Evolutionary conservation across 2,888 invertebrate genomes (phyloP).

Genomic region (Celastrina argiolus): DNA sequence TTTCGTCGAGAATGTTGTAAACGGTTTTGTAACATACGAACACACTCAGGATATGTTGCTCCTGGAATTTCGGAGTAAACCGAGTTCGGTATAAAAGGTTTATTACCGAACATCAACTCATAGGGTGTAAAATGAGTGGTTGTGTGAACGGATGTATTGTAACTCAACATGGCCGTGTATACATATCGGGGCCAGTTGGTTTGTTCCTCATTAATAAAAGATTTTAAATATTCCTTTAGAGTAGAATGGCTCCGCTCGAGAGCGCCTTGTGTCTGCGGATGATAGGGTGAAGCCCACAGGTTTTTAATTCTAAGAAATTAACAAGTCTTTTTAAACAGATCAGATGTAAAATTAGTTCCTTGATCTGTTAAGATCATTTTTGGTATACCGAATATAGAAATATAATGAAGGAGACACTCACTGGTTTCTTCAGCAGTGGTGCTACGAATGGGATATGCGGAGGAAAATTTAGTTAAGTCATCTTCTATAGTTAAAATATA

Average conservation of each 20-base stretch:
- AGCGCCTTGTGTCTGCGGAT: not conserved
- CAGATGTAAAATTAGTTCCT: constrained; percentile 4
- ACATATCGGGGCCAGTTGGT: not conserved
- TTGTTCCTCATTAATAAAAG: not conserved
- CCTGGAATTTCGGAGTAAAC: not conserved
- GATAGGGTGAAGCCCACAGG: not conserved
- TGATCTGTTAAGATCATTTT: constrained; percentile 4
- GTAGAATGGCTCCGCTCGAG: not conserved
- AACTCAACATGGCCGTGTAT: not conserved
- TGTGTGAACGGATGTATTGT: not conserved
- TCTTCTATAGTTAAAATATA: too few species aligned
- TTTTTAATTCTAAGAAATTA: constrained; percentile 6
- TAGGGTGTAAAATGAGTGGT: not conserved
- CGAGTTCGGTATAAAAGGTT: constrained; percentile 5
- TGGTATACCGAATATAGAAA: constrained; percentile 1
- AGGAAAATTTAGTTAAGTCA: not conserved
- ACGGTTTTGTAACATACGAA: not conserved
- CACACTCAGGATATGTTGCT: not conserved
- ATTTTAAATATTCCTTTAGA: constrained; percentile 1
- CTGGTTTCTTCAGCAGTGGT: not conserved
- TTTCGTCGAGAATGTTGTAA: not conserved
- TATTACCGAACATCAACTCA: constrained; percentile 3
- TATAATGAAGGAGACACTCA: not conserved
- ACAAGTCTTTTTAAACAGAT: not conserved
- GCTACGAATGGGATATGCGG: not conserved